Conservation (phyloP, 1,140 invertebrate species). For the Pseudomyrmex flavicornis region DNA sequence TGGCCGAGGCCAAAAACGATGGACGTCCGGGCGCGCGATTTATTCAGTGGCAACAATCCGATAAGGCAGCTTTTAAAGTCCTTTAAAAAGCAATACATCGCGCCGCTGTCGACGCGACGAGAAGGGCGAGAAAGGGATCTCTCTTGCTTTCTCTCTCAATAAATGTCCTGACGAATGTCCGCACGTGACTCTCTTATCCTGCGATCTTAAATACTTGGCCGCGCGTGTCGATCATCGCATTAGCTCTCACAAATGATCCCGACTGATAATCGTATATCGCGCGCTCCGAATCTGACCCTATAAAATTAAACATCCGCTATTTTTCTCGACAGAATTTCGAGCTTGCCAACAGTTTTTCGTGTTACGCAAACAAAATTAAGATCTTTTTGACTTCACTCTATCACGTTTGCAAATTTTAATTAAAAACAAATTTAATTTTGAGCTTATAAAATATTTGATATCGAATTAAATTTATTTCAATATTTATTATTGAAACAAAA, state of each 20-base stretch:
- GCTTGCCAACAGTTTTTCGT: background rate
- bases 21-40: slow-evolving; percentile 53
- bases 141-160: slow-evolving; percentile 56
- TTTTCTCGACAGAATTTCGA: background rate
- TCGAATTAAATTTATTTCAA: no score
- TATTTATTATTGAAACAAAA: no score
- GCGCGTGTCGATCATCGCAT: slow-evolving; percentile 80
- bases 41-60: slow-evolving; percentile 68
- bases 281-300: background rate
- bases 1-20: slow-evolving; percentile 27
- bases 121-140: slow-evolving; percentile 58
- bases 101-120: slow-evolving; percentile 48
- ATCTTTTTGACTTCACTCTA: no score
- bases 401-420: no score
- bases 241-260: slow-evolving; percentile 79
- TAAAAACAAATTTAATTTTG: no score
- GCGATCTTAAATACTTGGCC: slow-evolving; percentile 83
- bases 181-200: slow-evolving; percentile 82
- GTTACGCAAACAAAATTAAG: no score
- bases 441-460: no score
- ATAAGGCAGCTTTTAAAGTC: slow-evolving; percentile 81
- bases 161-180: slow-evolving; percentile 68
- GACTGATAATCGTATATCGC: slow-evolving; percentile 27
- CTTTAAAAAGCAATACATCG: slow-evolving; percentile 83
- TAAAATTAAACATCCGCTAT: background rate